Evolutionary conservation across 2,113 vertebrate genomes (phyloP).

Genomic region (Callithrix jacchus): DNA sequence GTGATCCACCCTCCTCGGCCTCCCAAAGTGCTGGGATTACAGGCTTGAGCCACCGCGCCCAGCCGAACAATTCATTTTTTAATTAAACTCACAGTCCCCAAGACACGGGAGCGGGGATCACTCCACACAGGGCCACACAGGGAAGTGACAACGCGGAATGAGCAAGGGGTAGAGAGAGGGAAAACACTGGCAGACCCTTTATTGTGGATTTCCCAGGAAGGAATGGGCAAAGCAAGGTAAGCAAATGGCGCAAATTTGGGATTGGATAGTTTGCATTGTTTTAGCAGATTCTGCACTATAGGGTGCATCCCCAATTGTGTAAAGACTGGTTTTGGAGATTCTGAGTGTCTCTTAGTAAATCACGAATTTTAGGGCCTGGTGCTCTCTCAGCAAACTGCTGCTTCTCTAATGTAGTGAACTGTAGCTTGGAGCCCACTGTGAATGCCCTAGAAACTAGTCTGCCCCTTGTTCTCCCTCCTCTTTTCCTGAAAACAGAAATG

Average conservation of each 20-base stretch:
- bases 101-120: background rate
- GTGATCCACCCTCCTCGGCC: too few relatives aligned
- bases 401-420: background rate
- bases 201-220: background rate
- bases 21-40: too few relatives aligned
- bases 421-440: background rate
- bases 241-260: background rate
- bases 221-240: background rate
- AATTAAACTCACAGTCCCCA: background rate
- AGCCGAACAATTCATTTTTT: too few relatives aligned
- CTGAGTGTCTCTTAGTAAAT: background rate
- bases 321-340: background rate
- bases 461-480: too few relatives aligned
- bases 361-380: background rate
- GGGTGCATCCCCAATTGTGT: background rate
- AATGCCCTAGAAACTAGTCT: background rate
- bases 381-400: background rate
- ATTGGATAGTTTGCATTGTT: background rate
- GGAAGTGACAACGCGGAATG: background rate
- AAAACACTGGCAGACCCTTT: background rate
- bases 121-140: background rate
- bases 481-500: too few relatives aligned
- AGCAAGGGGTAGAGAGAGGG: background rate
- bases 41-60: too few relatives aligned
- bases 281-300: background rate